Conservation (phyloP, 92 coral and sea anemone species). For the Porites rus region DNA sequence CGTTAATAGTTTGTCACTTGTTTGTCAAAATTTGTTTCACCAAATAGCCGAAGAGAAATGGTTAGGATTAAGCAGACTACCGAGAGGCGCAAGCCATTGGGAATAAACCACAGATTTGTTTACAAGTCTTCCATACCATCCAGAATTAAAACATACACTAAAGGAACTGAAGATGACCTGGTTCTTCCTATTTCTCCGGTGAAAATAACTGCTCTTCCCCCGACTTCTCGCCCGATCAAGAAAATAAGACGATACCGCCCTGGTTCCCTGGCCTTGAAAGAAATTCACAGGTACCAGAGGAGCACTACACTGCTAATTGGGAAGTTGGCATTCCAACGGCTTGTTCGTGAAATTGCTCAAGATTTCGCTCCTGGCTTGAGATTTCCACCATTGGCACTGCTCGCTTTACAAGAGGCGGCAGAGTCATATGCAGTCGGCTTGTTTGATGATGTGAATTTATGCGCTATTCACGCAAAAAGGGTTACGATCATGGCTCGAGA, state of each 20-base stretch:
- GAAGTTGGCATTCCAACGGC: constrained; percentile 72
- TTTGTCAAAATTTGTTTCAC: too few species aligned
- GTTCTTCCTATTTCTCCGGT: constrained; percentile 13
- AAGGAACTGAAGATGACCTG: not conserved
- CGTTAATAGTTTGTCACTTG: too few species aligned
- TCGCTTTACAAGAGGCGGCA: constrained; percentile 81
- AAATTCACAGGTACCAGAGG: constrained; percentile 71
- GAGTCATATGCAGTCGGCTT: constrained; percentile 71
- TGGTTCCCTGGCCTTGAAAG: constrained; percentile 66
- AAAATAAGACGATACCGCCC: constrained; percentile 60
- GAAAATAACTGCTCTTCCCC: constrained; percentile 22
- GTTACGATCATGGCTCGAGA: constrained; percentile 77
- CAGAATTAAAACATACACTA: not conserved
- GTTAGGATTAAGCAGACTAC: constrained; percentile 32
- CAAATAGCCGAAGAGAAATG: not conserved
- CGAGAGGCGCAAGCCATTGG: constrained; percentile 8
- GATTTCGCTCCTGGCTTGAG: constrained; percentile 54
- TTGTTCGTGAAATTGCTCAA: constrained; percentile 82
- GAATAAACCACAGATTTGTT: constrained; percentile 4
- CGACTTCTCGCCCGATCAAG: constrained; percentile 52
- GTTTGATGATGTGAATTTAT: constrained; percentile 76
- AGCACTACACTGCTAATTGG: constrained; percentile 62
- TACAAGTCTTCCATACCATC: not conserved
- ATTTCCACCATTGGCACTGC: constrained; percentile 72
- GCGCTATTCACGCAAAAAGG: constrained; percentile 75